phyloP scores from a whole-genome alignment of 1,140 invertebrate species.

The Acromyrmex heyeri region DNA sequence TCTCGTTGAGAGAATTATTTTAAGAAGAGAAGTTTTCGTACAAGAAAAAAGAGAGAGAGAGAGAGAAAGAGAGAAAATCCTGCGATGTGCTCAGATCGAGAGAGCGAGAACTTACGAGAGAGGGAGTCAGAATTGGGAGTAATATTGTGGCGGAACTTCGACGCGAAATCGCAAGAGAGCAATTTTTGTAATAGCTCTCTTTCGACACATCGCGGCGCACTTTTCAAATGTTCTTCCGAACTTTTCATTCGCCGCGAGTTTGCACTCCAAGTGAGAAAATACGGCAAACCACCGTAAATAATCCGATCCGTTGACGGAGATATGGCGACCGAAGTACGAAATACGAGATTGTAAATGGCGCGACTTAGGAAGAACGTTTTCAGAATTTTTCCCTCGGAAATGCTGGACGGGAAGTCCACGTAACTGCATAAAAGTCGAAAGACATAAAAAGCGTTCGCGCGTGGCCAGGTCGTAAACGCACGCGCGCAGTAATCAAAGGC shows the following conservation, averaged over 20 bases:
- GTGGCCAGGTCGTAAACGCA: conserved; percentile 21
- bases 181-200: conserved; percentile 46
- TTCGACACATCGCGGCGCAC: conserved; percentile 24
- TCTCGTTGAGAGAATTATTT: conserved; percentile 45
- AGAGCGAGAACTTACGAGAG: conserved; percentile 41
- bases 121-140: conserved; percentile 39
- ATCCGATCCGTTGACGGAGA: not conserved
- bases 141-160: conserved; percentile 19
- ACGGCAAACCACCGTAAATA: conserved; percentile 18
- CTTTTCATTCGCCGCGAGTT: conserved; percentile 33
- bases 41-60: not conserved
- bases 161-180: conserved; percentile 32
- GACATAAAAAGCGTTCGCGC: conserved; percentile 22
- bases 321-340: not conserved
- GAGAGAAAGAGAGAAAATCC: not conserved
- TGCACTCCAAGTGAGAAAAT: conserved; percentile 12
- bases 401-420: not conserved
- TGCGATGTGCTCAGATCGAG: conserved; percentile 17
- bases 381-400: conserved; percentile 7
- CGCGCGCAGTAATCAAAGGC: conserved; percentile 33
- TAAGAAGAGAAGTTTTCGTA: conserved; percentile 26
- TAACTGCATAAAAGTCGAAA: conserved; percentile 3
- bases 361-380: not conserved
- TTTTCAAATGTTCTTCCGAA: conserved; percentile 27
- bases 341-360: conserved; percentile 2